Conservation (phyloP, 1,140 invertebrate species). For the Megalopta genalis region DNA sequence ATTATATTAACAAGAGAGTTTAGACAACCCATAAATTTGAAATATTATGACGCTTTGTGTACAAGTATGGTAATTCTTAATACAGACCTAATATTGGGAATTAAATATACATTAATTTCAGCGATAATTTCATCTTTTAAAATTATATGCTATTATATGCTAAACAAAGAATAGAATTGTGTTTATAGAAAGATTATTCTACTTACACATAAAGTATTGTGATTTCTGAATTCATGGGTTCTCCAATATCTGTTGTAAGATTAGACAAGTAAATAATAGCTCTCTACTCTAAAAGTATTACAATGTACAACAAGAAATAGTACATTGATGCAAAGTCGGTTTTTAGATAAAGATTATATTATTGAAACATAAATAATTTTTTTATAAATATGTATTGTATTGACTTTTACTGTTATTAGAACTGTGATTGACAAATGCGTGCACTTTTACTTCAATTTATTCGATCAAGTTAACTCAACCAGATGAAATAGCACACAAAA, state of each 20-base stretch:
- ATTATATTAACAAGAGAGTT: conserved; percentile 31
- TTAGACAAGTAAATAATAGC: conserved; percentile 49
- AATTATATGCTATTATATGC: too few species aligned
- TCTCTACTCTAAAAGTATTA: conserved; percentile 64
- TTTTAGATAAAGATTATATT: conserved; percentile 29
- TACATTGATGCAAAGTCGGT: conserved; percentile 23
- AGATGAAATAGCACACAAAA: not conserved
- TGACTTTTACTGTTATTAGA: conserved; percentile 53
- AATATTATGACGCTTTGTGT: too few species aligned
- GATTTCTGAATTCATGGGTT: too few species aligned
- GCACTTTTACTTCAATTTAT: conserved; percentile 27
- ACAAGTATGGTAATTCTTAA: too few species aligned
- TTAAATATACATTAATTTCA: too few species aligned
- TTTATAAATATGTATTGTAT: conserved; percentile 50
- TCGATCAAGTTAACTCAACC: not conserved
- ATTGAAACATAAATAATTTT: conserved; percentile 49
- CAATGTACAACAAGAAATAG: conserved; percentile 36
- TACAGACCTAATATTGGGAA: too few species aligned
- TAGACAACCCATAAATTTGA: too few species aligned
- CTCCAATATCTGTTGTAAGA: not conserved
- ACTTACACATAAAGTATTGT: too few species aligned
- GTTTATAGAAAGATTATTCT: too few species aligned
- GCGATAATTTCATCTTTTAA: too few species aligned
- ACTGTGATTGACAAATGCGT: conserved; percentile 53
- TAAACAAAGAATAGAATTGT: too few species aligned